phyloP scores from a whole-genome alignment of 2,113 vertebrate species.

The Gallinago jamesoni region DNA sequence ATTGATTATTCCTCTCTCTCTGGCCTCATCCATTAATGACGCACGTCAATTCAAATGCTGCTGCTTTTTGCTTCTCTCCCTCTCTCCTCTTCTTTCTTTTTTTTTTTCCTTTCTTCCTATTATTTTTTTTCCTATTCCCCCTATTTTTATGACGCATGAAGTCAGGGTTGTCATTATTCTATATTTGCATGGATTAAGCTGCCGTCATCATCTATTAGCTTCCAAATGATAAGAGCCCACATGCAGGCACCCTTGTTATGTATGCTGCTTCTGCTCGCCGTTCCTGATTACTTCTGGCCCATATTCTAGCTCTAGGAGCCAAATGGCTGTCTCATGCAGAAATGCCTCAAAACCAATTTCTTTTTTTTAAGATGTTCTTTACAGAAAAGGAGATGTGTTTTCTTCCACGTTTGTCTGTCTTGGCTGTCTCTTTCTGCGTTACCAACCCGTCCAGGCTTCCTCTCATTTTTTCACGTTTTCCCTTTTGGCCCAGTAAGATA shows the following conservation, averaged over 20 bases:
- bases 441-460: neutral
- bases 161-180: constrained; percentile 64
- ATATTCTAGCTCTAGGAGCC: constrained; percentile 28
- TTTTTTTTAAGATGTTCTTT: neutral
- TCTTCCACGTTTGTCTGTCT: neutral
- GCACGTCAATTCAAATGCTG: neutral
- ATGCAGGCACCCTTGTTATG: constrained; percentile 35
- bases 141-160: constrained; percentile 47
- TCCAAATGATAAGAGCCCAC: constrained; percentile 53
- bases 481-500: neutral
- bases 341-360: neutral
- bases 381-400: constrained; percentile 9
- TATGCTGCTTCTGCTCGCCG: constrained; percentile 16
- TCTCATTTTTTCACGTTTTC: neutral
- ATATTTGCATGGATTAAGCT: constrained; percentile 62
- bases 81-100: neutral
- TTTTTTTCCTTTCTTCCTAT: neutral
- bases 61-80: constrained; percentile 2
- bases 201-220: constrained; percentile 63
- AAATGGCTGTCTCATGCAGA: constrained; percentile 20
- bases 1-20: constrained; percentile 45
- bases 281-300: constrained; percentile 51
- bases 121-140: neutral
- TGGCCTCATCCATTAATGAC: constrained; percentile 22
- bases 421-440: neutral